Percentiles rank a stretch among this genome's conserved stretches.
Evolutionary conservation across 2,888 invertebrate genomes (phyloP).

Genomic region (Ochropleura leucogaster): DNA sequence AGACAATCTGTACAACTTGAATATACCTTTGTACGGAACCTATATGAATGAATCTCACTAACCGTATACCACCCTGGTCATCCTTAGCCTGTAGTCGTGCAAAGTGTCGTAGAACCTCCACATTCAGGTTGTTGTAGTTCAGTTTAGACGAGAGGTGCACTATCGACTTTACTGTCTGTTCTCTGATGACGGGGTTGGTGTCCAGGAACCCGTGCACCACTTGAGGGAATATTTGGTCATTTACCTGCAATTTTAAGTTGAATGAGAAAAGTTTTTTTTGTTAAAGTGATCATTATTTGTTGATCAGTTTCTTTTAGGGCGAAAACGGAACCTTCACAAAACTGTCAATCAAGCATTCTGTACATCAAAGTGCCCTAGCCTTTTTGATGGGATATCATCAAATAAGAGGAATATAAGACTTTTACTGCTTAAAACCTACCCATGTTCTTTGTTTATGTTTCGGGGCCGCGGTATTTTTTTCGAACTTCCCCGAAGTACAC

Average conservation of each 20-base stretch:
- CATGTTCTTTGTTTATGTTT: too few relatives aligned
- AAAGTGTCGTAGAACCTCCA: slow-evolving; percentile 98
- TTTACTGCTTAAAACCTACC: too few relatives aligned
- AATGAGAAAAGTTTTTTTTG: too few relatives aligned
- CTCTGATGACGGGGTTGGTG: slow-evolving; percentile 98
- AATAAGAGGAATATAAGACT: too few relatives aligned
- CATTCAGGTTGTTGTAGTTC: slow-evolving; percentile 99
- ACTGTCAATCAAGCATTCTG: too few relatives aligned
- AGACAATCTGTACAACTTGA: neutral
- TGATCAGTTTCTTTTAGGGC: too few relatives aligned
- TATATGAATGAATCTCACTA: slow-evolving; percentile 30
- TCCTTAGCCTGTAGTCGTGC: slow-evolving; percentile 98
- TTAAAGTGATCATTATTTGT: too few relatives aligned
- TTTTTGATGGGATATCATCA: too few relatives aligned
- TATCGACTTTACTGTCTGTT: slow-evolving; percentile 99
- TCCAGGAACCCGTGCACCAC: slow-evolving; percentile 98
- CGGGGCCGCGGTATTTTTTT: too few relatives aligned
- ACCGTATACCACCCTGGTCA: slow-evolving; percentile 96
- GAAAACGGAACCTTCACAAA: too few relatives aligned
- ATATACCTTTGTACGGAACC: neutral
- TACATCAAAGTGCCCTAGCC: too few relatives aligned
- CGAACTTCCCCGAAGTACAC: too few relatives aligned
- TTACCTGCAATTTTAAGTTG: slow-evolving; percentile 91
- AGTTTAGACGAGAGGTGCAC: slow-evolving; percentile 98
- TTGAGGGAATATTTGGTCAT: slow-evolving; percentile 98